These are phyloP conservation scores for Polydrusus tereticollis DNA, from an alignment of 2,888 invertebrate species.

Conservation along the genomic window DNA sequence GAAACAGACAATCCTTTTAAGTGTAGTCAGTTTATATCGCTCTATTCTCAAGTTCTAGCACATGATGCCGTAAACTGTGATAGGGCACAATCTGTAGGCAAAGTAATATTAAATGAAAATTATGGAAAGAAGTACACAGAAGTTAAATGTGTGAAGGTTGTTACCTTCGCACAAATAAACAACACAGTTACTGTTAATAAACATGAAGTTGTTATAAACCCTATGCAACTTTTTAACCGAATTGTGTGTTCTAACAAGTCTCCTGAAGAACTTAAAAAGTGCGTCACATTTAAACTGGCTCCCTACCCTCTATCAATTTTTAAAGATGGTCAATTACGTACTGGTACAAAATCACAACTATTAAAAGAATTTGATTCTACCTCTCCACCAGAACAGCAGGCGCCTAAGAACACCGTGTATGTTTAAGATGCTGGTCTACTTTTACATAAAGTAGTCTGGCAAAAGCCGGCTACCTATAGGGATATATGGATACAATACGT, in stretches of 20 bases:
- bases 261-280: neutral
- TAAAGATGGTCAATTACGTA: constrained; percentile 5
- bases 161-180: too few relatives aligned
- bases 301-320: neutral
- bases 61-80: neutral
- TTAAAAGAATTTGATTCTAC: constrained; percentile 10
- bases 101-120: neutral
- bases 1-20: constrained; percentile 4
- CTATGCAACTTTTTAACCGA: too few relatives aligned
- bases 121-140: neutral
- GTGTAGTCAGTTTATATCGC: neutral
- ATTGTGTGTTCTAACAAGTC: too few relatives aligned
- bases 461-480: neutral
- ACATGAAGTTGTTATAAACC: too few relatives aligned
- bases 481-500: neutral
- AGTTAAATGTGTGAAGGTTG: neutral
- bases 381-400: too few relatives aligned
- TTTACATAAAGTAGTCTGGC: constrained; percentile 8
- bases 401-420: too few relatives aligned
- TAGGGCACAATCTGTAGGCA: too few relatives aligned
- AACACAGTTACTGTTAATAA: too few relatives aligned
- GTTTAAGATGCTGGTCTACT: neutral
- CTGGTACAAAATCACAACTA: neutral
- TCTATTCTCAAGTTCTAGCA: neutral
- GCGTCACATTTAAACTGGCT: neutral